Conservation (phyloP, 2,113 vertebrate genomes). For the Protobothrops flavoviridis region DNA sequence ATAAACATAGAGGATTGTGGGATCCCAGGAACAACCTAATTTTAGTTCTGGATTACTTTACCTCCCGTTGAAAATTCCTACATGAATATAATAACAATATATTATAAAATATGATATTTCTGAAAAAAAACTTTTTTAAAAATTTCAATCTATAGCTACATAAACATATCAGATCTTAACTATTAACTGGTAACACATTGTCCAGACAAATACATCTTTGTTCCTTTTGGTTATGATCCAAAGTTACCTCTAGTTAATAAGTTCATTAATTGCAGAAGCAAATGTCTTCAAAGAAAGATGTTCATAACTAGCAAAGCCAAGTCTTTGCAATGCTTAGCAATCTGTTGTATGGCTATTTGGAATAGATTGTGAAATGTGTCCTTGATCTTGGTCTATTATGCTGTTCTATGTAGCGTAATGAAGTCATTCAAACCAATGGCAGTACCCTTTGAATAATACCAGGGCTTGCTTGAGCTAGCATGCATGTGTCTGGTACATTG, state of each 20-base stretch:
- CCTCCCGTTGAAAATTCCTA: neutral
- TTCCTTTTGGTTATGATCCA: neutral
- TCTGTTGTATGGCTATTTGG: neutral
- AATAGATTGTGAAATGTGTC: neutral
- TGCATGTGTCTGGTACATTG: neutral
- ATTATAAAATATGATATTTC: neutral
- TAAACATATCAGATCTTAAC: neutral
- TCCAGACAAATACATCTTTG: neutral
- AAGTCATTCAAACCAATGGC: neutral
- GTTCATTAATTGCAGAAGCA: neutral
- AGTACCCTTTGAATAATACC: neutral
- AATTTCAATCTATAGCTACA: neutral
- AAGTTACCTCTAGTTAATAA: neutral
- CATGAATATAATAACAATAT: neutral
- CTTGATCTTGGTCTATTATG: neutral
- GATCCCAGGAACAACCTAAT: neutral
- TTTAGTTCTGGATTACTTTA: neutral
- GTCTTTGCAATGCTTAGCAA: neutral
- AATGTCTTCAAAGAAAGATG: neutral
- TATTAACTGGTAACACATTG: neutral
- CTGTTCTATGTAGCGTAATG: neutral
- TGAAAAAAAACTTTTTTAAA: neutral
- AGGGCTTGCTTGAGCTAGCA: neutral
- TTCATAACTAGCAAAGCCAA: neutral
- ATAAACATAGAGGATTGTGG: neutral